These are phyloP conservation scores for Chrysina gloriosa DNA, from an alignment of 2,888 invertebrate species.

Conservation along the genomic window DNA sequence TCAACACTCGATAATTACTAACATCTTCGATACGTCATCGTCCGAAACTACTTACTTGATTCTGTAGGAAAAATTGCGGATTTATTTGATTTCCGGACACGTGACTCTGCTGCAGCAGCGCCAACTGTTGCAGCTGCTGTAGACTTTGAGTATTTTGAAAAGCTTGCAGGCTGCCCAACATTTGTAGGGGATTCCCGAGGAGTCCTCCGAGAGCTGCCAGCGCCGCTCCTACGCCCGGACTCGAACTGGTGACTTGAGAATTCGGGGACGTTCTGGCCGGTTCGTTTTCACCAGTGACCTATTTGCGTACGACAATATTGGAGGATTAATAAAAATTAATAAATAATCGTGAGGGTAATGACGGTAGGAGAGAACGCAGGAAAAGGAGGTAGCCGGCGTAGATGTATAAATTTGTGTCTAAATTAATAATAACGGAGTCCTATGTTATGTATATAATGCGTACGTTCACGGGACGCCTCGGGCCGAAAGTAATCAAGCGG, in stretches of 20 bases:
- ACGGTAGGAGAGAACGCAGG: background rate
- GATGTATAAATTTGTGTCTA: conserved; percentile 23
- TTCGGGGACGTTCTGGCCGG: conserved; percentile 59
- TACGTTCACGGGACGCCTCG: conserved; percentile 43
- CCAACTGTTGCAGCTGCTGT: conserved; percentile 75
- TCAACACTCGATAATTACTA: conserved; percentile 42
- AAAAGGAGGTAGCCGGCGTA: conserved; percentile 1
- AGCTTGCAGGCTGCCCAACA: conserved; percentile 66
- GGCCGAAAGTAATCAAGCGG: conserved; percentile 51
- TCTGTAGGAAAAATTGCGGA: conserved; percentile 81
- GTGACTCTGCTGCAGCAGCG: conserved; percentile 72
- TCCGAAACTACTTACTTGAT: conserved; percentile 69
- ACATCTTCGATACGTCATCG: background rate
- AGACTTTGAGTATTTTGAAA: conserved; percentile 74
- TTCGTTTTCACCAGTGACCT: conserved; percentile 63
- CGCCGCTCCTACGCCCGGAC: conserved; percentile 62
- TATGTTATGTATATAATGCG: conserved; percentile 22
- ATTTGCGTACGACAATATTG: conserved; percentile 18
- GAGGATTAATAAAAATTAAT: background rate
- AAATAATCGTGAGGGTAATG: background rate
- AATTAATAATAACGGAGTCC: conserved; percentile 34
- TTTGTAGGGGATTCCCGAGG: conserved; percentile 62
- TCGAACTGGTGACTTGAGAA: conserved; percentile 63
- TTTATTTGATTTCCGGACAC: conserved; percentile 62
- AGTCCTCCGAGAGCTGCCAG: conserved; percentile 67